Conservation (phyloP, 2,888 invertebrate genomes). For the Agonopterix arenella region DNA sequence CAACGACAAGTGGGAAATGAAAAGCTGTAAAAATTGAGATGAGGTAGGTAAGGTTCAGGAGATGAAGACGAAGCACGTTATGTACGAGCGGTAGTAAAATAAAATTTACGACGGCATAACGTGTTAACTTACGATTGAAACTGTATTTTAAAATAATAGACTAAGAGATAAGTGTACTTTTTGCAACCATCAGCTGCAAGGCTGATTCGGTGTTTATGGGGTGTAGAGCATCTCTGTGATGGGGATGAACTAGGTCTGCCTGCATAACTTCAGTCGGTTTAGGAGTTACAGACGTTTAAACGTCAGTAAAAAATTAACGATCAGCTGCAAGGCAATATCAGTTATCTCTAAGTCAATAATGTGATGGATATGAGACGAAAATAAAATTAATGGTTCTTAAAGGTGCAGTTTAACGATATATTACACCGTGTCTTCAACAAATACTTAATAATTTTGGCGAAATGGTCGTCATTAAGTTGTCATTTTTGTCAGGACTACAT, state of each 20-base stretch:
- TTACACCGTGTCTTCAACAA: constrained; percentile 13
- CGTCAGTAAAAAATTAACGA: too few relatives aligned
- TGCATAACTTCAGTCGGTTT: too few relatives aligned
- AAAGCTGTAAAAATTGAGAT: background rate
- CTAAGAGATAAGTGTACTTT: too few relatives aligned
- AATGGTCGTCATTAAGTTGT: constrained; percentile 21
- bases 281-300: too few relatives aligned
- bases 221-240: too few relatives aligned
- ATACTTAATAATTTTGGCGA: constrained; percentile 19
- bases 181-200: too few relatives aligned
- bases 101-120: constrained; percentile 2
- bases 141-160: background rate
- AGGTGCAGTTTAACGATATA: constrained; percentile 12
- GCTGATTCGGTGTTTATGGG: too few relatives aligned
- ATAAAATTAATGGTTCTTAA: constrained; percentile 14
- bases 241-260: too few relatives aligned
- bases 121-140: too few relatives aligned
- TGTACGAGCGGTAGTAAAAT: background rate
- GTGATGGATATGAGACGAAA: background rate
- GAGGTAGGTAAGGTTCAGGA: background rate
- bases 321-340: too few relatives aligned
- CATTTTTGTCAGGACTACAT: constrained; percentile 5
- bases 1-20: background rate
- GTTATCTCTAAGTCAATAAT: too few relatives aligned
- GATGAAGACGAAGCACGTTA: background rate